These are phyloP conservation scores for Eudyptes chrysolophus DNA, from an alignment of 2,113 vertebrate genomes.

Conservation along the genomic window DNA sequence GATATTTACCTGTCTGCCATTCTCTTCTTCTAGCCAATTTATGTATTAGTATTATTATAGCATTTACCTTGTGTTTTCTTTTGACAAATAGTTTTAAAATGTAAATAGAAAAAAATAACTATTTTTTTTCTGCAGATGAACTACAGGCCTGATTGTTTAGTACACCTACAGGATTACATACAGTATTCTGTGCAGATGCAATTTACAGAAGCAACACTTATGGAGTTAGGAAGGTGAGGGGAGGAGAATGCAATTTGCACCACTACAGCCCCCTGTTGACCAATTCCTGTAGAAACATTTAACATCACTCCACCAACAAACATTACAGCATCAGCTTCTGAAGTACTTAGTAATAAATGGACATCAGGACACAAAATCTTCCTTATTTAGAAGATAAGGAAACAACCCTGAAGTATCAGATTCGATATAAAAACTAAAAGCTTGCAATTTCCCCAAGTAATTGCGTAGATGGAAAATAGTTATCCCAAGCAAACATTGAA, in stretches of 20 bases:
- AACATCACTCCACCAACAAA: background rate
- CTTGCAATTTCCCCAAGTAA: background rate
- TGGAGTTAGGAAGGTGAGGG: background rate
- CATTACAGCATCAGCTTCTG: background rate
- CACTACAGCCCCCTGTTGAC: background rate
- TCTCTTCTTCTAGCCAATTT: background rate
- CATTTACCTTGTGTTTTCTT: background rate
- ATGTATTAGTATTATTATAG: background rate
- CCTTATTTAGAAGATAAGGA: background rate
- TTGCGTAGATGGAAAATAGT: background rate
- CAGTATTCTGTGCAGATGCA: background rate
- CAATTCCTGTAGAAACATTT: background rate
- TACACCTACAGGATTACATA: background rate
- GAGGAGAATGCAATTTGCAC: background rate
- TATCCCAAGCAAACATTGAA: background rate
- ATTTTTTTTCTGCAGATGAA: background rate
- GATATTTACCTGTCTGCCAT: background rate
- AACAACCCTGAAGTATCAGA: background rate
- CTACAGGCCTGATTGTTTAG: background rate
- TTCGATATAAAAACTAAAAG: background rate
- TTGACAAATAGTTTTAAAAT: background rate
- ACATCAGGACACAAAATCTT: background rate
- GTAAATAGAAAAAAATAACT: background rate
- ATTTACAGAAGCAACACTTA: background rate
- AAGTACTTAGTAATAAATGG: background rate